These are phyloP conservation scores for Erebia aethiops DNA, from an alignment of 2,888 invertebrate species.

Conservation along the genomic window DNA sequence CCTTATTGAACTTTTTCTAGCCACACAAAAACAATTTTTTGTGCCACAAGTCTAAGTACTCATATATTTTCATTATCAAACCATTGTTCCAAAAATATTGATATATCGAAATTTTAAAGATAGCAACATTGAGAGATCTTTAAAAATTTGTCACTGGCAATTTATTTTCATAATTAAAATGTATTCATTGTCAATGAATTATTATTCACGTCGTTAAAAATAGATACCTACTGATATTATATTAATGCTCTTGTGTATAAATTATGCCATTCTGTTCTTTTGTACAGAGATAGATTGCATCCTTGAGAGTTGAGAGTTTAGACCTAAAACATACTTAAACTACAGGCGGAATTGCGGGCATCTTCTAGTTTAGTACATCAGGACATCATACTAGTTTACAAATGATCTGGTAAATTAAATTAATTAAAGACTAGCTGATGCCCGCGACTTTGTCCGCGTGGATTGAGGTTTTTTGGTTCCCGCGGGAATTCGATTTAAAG, in stretches of 20 bases:
- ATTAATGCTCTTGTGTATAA: too few species aligned
- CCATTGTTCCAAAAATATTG: not conserved
- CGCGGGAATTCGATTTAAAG: too few species aligned
- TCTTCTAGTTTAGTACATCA: not conserved
- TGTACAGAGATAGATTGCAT: too few species aligned
- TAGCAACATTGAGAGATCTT: not conserved
- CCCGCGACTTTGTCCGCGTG: too few species aligned
- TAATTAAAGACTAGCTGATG: too few species aligned
- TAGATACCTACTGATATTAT: too few species aligned
- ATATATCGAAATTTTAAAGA: not conserved
- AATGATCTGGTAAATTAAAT: not conserved
- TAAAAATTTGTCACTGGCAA: not conserved
- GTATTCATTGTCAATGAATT: not conserved
- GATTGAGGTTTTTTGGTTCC: too few species aligned
- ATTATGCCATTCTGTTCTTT: too few species aligned
- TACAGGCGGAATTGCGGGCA: too few species aligned
- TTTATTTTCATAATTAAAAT: not conserved
- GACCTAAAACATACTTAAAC: too few species aligned
- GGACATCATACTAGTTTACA: not conserved
- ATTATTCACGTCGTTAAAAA: not conserved
- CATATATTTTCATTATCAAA: constrained; percentile 16
- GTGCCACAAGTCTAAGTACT: not conserved
- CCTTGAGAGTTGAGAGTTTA: too few species aligned
- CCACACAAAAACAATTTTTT: not conserved
- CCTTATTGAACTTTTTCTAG: not conserved